Evolutionary conservation across 1,140 invertebrate genomes (phyloP), one percentile per base, ranked within the genome.

Genomic region (Chrysoperla carnea): DNA sequence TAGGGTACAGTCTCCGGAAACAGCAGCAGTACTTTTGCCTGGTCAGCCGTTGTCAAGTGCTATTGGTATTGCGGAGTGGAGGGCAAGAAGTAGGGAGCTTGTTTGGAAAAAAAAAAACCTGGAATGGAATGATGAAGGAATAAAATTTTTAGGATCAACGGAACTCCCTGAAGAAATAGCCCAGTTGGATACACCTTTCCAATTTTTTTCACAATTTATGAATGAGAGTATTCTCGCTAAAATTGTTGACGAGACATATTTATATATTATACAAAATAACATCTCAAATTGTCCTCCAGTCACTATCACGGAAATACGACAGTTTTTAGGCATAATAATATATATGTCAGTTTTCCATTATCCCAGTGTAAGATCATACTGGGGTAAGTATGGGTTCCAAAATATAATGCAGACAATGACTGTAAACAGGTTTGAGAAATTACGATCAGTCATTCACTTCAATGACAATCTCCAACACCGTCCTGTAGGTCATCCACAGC

Each of bases 181-280:
- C 48, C 46, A 51, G 51, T 48, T 56, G 47, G 49, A 52, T 33
- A 57, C 50, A 48, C 51, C 53, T 29, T 55, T 51, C 52, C n/a
- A 52, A 50, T 56, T 14, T 42, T 7, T 13, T 8, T 39, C 43
- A 37, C 43, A 6, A 37, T n/a, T n/a, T n/a, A n/a, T n/a, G 36
- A 35, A 47, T 37, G 38, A 40, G 6, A 15, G 36, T 40, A 47
- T 44, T 27, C 50, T 52, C 54, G 54, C 50, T 50, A 51, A 53
- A 54, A 54, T 49, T 17, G 39, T 31, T 6, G 11, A 31, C 11
- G 29, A 31, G 29, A 31, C 29, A 6, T 7, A 31, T 31, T 31
- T 31, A 11, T 31, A 31, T 31, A 31, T 31, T 11, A 31, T 11
- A 11, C 29, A 31, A 31, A 31, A 31, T 7, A 11, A 7, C 29